Conservation (phyloP, 2,888 invertebrate genomes). For the Synanthedon vespiformis region DNA sequence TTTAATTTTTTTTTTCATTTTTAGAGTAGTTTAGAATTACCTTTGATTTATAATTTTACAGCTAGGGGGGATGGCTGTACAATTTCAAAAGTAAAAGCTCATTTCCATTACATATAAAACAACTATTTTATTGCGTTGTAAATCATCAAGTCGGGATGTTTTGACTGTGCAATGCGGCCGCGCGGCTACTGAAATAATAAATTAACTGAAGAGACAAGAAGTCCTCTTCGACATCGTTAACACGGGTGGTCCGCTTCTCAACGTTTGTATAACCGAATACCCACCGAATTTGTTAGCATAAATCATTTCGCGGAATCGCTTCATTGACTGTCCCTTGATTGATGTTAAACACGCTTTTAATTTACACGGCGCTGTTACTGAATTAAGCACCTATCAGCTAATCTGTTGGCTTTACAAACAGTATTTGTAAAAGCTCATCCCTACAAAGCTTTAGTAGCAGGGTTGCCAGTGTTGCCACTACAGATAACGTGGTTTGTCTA, state of each 20-base stretch:
- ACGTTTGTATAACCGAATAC: background rate
- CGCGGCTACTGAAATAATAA: slow-evolving; percentile 62
- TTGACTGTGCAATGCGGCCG: slow-evolving; percentile 44
- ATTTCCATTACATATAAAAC: slow-evolving; percentile 66
- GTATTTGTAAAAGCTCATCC: background rate
- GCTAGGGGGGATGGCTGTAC: slow-evolving; percentile 31
- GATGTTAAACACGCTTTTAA: background rate
- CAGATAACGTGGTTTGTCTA: no score
- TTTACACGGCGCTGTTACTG: background rate
- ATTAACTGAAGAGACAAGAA: slow-evolving; percentile 54
- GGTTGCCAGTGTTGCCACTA: no score
- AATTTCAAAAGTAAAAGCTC: slow-evolving; percentile 58
- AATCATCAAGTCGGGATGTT: slow-evolving; percentile 65
- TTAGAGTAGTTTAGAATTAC: background rate
- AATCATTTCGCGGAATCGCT: background rate
- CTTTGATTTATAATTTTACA: slow-evolving; percentile 7
- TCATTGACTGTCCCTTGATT: background rate
- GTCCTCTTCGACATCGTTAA: slow-evolving; percentile 43
- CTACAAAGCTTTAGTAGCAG: no score
- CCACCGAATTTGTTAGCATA: background rate
- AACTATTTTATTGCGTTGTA: slow-evolving; percentile 57
- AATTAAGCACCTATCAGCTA: background rate
- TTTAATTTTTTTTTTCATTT: background rate
- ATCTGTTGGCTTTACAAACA: background rate
- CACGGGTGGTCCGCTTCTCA: slow-evolving; percentile 49